These are phyloP conservation scores for Gonatopus flavifemur DNA, from an alignment of 1,140 invertebrate genomes.

Conservation along the genomic window DNA sequence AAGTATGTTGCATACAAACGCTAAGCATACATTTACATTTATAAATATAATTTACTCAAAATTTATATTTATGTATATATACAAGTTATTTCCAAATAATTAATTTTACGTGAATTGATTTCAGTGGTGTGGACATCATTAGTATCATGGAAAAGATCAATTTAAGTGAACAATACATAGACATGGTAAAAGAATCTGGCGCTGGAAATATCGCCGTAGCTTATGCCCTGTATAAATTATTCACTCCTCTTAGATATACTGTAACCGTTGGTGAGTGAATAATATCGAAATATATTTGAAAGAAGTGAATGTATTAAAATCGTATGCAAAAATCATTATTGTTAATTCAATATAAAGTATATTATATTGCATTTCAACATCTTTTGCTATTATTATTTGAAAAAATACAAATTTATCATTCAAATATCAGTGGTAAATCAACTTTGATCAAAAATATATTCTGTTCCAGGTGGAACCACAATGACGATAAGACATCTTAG, in stretches of 20 bases:
- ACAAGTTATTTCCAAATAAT: conserved; percentile 5
- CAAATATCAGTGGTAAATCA: not conserved
- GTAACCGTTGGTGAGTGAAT: conserved; percentile 76
- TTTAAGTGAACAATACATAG: conserved; percentile 74
- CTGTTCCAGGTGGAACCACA: conserved; percentile 26
- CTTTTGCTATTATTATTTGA: not conserved
- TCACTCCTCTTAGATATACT: conserved; percentile 86
- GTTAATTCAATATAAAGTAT: not conserved
- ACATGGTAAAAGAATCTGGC: conserved; percentile 72
- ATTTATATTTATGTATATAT: conserved; percentile 9
- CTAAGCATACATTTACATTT: not conserved
- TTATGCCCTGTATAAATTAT: conserved; percentile 89
- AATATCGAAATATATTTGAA: no score
- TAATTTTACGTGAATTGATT: conserved; percentile 38
- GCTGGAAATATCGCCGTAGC: conserved; percentile 87
- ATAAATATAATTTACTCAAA: not conserved
- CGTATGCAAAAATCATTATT: not conserved
- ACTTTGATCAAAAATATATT: not conserved
- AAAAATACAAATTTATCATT: conserved; percentile 1
- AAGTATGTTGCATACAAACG: conserved; percentile 64
- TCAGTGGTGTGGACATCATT: conserved; percentile 86
- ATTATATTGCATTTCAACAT: not conserved
- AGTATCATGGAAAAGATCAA: conserved; percentile 73
- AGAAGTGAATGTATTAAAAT: no score
- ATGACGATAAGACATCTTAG: conserved; percentile 20